Conservation (phyloP, 2,113 vertebrate species). For the Peucedramus taeniatus region DNA sequence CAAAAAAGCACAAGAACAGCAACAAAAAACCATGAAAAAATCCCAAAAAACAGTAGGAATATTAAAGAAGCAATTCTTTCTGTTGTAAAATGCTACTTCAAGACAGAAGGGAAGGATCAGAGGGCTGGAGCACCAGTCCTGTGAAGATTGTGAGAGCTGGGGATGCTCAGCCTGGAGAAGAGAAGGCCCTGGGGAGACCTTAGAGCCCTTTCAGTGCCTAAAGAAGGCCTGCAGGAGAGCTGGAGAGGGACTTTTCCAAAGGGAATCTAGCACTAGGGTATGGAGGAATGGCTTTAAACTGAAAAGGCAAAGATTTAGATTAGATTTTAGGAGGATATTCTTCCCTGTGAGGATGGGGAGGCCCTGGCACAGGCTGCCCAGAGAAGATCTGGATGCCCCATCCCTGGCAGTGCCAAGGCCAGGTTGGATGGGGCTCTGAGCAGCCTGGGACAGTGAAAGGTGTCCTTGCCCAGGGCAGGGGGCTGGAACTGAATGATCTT, state of each 20-base stretch:
- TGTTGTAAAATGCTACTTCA: not conserved
- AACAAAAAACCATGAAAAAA: not conserved
- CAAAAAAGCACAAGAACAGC: not conserved
- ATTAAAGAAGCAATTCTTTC: not conserved
- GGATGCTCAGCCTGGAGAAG: not conserved
- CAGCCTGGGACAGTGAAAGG: rapidly evolving
- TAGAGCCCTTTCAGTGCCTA: too few relatives aligned
- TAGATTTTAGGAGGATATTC: not conserved
- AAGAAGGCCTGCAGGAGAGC: not conserved
- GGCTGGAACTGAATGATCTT: not conserved
- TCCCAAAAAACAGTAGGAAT: rapidly evolving
- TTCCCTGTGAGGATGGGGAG: not conserved
- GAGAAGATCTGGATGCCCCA: not conserved
- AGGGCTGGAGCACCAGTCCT: not conserved
- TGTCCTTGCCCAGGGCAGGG: not conserved
- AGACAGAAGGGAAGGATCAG: not conserved
- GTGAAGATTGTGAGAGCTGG: not conserved
- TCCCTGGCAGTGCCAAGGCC: not conserved
- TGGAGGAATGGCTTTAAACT: not conserved
- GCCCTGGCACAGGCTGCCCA: not conserved
- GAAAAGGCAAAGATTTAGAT: not conserved
- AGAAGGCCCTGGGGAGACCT: too few relatives aligned
- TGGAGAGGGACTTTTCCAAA: not conserved
- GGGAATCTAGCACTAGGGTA: rapidly evolving
- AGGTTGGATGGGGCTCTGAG: not conserved